Base-by-base conservation (phyloP, 2,113 vertebrate species). In the Oncorhynchus mykiss region DNA sequence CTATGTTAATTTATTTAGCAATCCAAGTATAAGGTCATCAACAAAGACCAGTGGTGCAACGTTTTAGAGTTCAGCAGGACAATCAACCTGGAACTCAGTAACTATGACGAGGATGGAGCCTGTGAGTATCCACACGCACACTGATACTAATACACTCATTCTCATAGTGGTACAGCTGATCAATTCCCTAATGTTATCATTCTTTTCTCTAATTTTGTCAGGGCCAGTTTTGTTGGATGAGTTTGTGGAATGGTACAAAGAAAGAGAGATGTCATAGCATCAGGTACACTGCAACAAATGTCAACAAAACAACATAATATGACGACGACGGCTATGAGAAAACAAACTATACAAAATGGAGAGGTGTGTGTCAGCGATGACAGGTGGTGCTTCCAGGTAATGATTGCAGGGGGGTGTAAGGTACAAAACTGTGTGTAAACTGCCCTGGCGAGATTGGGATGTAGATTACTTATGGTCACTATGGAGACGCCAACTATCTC, bases 201-300 rank as follows among this genome's bases (percentile, higher is more conserved):
- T 16, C 12, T 25, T 67, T 48, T 76, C 24, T 59, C 31, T 27
- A 20, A 16, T 90, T 77, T 88, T 83, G 82, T 74, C 91, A 99
- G 97, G 97, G 97, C 98, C 98, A 64, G 98, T 99, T 88, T 96
- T 99, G 93, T 90, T 99, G 96, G 98, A 99, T 84, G 97, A 99
- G 88, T 99, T 99, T 94, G 98, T 99, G 93, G 98, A 99, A 88
- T 99, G 98, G 98, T 97, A 99, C 95, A 99, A 99, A 94, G 97
- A 97, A 89, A 95, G 96, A 85, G 96, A 98, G 91, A 97, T 97
- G 96, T 96, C 95, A 89, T 99, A 98, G 94, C 86, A 51, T 8
- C 7, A 24, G n/a, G 59, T 22, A 60, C 82, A 71, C 74, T 71
- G 74, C 81, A 29, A 80, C 51, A 84, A 76, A 12, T 1, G 39